Evolutionary conservation across 1,140 invertebrate genomes (phyloP).

Genomic region (Drosophila santomea): DNA sequence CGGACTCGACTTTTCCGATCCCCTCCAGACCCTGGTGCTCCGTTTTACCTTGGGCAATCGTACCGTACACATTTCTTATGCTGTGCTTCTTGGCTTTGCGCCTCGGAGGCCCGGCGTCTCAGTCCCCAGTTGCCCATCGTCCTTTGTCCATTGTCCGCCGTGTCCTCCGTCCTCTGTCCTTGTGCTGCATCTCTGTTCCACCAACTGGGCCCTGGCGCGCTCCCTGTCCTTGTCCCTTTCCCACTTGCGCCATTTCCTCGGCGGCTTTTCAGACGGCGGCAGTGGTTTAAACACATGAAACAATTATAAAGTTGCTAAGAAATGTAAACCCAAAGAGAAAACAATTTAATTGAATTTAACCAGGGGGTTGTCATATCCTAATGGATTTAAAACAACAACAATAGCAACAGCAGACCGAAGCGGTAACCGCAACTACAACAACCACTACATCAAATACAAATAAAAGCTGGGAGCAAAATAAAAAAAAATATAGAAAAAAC

Average conservation of each 20-base stretch:
- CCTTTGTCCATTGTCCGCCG: not conserved
- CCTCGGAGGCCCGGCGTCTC: conserved; percentile 24
- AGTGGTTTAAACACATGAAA: conserved; percentile 81
- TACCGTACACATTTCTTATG: conserved; percentile 65
- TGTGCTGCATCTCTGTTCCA: not conserved
- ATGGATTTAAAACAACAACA: conserved; percentile 80
- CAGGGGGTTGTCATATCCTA: conserved; percentile 82
- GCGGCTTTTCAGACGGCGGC: conserved; percentile 35
- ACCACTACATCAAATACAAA: conserved; percentile 65
- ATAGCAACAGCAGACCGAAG: conserved; percentile 39
- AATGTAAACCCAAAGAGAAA: conserved; percentile 82
- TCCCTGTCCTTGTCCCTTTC: conserved; percentile 5
- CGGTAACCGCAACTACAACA: conserved; percentile 33
- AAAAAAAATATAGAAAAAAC: not conserved
- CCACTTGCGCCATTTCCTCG: conserved; percentile 4
- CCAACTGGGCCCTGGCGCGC: too few species aligned
- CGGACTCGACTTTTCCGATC: conserved; percentile 8
- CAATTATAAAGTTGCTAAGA: conserved; percentile 82
- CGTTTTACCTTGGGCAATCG: conserved; percentile 58
- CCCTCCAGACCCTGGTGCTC: conserved; percentile 10
- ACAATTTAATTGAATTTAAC: conserved; percentile 83
- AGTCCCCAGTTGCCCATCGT: conserved; percentile 34
- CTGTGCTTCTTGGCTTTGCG: conserved; percentile 75
- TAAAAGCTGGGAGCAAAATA: conserved; percentile 19
- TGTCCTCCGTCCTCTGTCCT: not conserved